Base-by-base conservation (phyloP, 2,797 vertebrate species). In the Distichodus sexfasciatus region DNA sequence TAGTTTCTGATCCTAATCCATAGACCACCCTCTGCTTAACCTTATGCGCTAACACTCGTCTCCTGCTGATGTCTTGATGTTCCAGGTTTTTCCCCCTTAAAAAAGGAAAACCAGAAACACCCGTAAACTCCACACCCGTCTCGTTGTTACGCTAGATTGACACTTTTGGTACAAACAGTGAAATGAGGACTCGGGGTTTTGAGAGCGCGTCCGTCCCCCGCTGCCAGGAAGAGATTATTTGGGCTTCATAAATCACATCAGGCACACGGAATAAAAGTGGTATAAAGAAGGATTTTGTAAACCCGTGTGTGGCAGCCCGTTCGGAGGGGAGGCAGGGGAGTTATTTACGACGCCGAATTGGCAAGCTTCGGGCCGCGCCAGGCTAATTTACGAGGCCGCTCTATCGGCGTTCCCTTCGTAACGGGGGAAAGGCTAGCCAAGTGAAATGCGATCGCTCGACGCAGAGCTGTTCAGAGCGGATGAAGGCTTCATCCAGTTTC, bases 291-390 rank as follows among this genome's bases (percentile, higher is more conserved):
- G 79, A 85, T 84, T 81, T 76, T 75, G 76, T 81, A 66, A 78
- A 75, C 68, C 43, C 58, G 85, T 70, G 74, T 71, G 75, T 75
- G 69, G 81, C 81, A 85, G 80, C 78, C 73, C 68, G 76, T 84
- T 85, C 85, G 82, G 82, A 85, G 81, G 82, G 83, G 80, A 60
- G 80, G 82, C 81, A 79, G 74, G 12, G 50, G 82, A 84, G n/a
- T 87, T 87, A 89, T 90, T 89, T 88, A 90, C 81, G 85, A 83
- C 85, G 78, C 79, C 61, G 79, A 82, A 82, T 87, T 90, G 88
- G 88, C 87, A 86, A 83, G 71, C 81, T 83, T 83, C 69, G 81
- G 82, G 17, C 76, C 80, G 87, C 72, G 31, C 84, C 86, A 84
- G 70, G 76, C 82, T 88, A 86, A 89, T 90, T 88, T 88, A 90